Evolutionary conservation across 2,113 vertebrate genomes (phyloP), one percentile per base, ranked within the genome.

Genomic region (Pedetes capensis): DNA sequence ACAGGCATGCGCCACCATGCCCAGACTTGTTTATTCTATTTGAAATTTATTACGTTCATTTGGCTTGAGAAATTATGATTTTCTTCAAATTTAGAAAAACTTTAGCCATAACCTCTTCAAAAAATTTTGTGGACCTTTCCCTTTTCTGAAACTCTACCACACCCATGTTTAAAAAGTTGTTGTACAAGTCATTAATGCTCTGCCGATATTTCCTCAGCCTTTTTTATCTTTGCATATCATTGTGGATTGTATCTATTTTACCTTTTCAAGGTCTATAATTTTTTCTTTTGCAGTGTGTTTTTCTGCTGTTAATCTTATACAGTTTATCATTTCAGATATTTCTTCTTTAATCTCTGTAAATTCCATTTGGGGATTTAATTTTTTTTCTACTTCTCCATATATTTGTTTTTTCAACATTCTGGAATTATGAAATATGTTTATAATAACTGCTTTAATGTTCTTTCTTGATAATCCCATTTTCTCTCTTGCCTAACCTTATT

Each of bases 81-180:
- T 80, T 39, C 20, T 76, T 71, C 44, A 22, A 37, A 44, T 69
- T 61, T 22, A 78, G 23, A n/a, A 85, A 75, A 27, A 49, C 1
- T 25, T 34, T 66, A 63, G n/a, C 34, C 29, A 4, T 55, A 39
- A 6, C 61, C 22, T 75, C 20, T 57, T 66, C 20, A 34, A 47
- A 81, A 7, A 51, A 39, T 23, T n/a, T 18, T 59, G 22, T 25
- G 3, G 3, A 1, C 17, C n/a, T 6, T 4, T 34, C 0, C 14
- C 32, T 69, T 85, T 68, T 34, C 18, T 61, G 29, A 37, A 72
- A 42, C 27, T 42, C 13, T 10, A 4, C 64, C 32, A n/a, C 0
- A 13, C 18, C 0, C 27, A 1, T 0, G 0, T 55, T 63, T n/a
- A 14, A 75, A 44, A 32, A 37, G 3, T n/a, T n/a, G 16, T 44